phyloP scores from a whole-genome alignment of 2,797 vertebrate species.

The Pipistrellus pipistrellus region DNA sequence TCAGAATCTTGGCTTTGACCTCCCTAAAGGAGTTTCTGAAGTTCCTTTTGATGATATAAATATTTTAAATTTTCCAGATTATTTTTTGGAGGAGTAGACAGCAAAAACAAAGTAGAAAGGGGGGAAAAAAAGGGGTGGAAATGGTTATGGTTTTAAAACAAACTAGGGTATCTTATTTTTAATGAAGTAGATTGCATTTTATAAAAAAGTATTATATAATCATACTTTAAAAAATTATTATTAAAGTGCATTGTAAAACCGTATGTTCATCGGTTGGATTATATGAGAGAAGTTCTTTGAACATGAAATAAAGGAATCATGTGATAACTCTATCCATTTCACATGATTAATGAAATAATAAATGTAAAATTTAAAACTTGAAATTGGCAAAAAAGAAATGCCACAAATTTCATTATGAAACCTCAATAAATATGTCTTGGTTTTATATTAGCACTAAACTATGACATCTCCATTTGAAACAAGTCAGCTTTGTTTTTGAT shows the following conservation, averaged over 20 bases:
- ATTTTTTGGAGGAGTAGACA: background rate
- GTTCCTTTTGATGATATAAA: conserved; percentile 1
- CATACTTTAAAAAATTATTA: conserved; percentile 26
- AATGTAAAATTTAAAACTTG: conserved; percentile 24
- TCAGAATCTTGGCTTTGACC: conserved; percentile 1
- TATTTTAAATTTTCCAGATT: background rate
- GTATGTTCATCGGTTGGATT: background rate
- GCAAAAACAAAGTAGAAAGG: background rate
- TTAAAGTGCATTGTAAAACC: background rate
- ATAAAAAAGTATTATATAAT: background rate
- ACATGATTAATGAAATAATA: conserved; percentile 37
- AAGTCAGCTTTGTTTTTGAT: conserved; percentile 50
- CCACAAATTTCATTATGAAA: background rate
- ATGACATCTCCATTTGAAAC: conserved; percentile 26
- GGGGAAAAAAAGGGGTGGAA: background rate
- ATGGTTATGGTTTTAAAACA: conserved; percentile 1
- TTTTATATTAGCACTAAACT: conserved; percentile 38
- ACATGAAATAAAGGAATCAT: background rate
- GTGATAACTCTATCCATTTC: background rate
- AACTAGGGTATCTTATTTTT: conserved; percentile 15
- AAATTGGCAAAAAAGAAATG: background rate
- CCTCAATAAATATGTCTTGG: conserved; percentile 25
- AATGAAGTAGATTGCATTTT: conserved; percentile 3
- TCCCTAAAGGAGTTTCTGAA: background rate
- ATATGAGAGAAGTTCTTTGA: background rate